Conservation (phyloP, 2,888 invertebrate genomes). For the Aporophyla lueneburgensis region DNA sequence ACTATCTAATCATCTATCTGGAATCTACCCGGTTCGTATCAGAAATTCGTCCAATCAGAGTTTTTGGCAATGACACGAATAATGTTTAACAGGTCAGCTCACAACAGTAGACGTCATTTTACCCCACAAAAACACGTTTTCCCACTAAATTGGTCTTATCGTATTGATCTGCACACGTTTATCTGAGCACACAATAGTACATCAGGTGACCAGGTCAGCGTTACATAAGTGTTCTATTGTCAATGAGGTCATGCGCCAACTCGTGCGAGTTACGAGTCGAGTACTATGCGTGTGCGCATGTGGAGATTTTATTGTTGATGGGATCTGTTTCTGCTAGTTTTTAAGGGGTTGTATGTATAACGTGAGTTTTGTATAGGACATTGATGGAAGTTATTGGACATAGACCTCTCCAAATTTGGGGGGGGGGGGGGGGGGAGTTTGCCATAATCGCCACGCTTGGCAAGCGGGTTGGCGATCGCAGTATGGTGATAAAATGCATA, state of each 20-base stretch:
- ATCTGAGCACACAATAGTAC: slow-evolving; percentile 65
- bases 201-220: slow-evolving; percentile 82
- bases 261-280: slow-evolving; percentile 55
- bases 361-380: neutral
- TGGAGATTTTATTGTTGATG: slow-evolving; percentile 40
- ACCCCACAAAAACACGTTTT: slow-evolving; percentile 33
- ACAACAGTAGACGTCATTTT: neutral
- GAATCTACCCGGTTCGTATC: too few relatives aligned
- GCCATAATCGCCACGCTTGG: too few relatives aligned
- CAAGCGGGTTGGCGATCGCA: too few relatives aligned
- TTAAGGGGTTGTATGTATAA: neutral
- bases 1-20: neutral
- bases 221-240: slow-evolving; percentile 82
- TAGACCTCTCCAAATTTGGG: too few relatives aligned
- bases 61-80: neutral
- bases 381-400: neutral
- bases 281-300: slow-evolving; percentile 61
- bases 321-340: slow-evolving; percentile 26
- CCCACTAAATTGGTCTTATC: slow-evolving; percentile 46
- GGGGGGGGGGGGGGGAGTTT: too few relatives aligned
- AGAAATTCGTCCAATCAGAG: neutral
- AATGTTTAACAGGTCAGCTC: neutral
- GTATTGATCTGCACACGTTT: slow-evolving; percentile 59
- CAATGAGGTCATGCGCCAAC: slow-evolving; percentile 80
- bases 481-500: too few relatives aligned